Conservation (phyloP, 1,140 invertebrate genomes). For the Watersipora subatra region DNA sequence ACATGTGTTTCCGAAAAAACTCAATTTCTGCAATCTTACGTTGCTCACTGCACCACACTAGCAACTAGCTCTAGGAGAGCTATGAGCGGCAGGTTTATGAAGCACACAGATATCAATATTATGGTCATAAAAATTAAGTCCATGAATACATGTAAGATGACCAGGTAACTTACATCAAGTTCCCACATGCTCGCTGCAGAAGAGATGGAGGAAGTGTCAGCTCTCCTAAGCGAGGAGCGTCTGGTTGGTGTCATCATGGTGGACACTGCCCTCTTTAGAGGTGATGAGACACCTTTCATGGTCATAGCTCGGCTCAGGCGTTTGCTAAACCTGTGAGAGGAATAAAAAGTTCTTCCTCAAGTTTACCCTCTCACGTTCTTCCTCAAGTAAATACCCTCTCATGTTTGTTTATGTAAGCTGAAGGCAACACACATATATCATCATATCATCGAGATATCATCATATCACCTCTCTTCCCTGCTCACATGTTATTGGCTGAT, state of each 20-base stretch:
- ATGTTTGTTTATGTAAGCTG: not conserved
- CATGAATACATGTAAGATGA: no score
- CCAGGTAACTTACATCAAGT: not conserved
- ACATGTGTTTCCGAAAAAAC: no score
- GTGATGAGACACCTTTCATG: conserved; percentile 83
- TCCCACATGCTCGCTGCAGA: not conserved
- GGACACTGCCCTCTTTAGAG: conserved; percentile 79
- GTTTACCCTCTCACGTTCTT: not conserved
- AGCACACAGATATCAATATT: no score
- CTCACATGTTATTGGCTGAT: no score
- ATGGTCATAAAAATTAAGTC: no score
- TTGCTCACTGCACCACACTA: no score
- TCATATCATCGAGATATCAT: no score
- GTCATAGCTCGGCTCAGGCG: conserved; percentile 74
- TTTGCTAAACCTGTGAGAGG: conserved; percentile 48
- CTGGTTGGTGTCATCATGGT: conserved; percentile 48
- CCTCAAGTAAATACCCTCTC: not conserved
- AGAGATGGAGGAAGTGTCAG: not conserved
- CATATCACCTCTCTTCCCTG: no score
- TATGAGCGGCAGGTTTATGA: no score
- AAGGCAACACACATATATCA: no score
- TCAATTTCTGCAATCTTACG: no score
- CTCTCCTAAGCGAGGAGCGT: not conserved
- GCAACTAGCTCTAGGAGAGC: no score
- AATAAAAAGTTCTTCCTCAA: conserved; percentile 5